A percentile compares a stretch with the other conserved stretches of the same genome.
Evolutionary conservation across 2,113 vertebrate species (phyloP).

Genomic region (Oophaga pumilio): DNA sequence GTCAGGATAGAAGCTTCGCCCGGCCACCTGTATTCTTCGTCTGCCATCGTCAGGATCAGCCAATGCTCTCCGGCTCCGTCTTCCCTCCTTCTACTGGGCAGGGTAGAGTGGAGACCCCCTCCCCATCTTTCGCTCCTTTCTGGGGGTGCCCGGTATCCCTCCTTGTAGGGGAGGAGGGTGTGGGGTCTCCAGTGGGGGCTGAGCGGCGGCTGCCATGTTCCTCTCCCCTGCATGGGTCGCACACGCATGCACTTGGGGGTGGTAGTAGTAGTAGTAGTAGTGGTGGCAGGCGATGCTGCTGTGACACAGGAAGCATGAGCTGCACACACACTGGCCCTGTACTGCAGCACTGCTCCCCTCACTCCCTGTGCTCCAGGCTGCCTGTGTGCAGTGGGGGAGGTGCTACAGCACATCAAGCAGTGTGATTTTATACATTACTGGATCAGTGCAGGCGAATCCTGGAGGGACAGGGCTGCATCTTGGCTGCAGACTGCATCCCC

Average conservation of each 20-base stretch:
- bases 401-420: slow-evolving; percentile 70
- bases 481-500: slow-evolving; percentile 30
- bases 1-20: background rate
- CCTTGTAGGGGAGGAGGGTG: background rate
- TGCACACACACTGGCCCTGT: slow-evolving; percentile 56
- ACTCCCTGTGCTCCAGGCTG: slow-evolving; percentile 69
- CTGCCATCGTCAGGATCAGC: background rate
- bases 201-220: background rate
- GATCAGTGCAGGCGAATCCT: slow-evolving; percentile 73
- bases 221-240: background rate
- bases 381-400: slow-evolving; percentile 71
- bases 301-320: background rate
- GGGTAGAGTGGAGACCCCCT: background rate
- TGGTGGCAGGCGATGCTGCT: background rate
- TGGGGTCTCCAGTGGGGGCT: background rate
- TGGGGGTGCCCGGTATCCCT: background rate
- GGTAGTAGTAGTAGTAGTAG: slow-evolving; percentile 5
- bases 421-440: slow-evolving; percentile 76
- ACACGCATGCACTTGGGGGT: background rate
- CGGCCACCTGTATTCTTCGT: background rate
- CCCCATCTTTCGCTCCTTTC: background rate
- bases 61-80: background rate
- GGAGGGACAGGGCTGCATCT: slow-evolving; percentile 70
- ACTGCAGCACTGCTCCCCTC: slow-evolving; percentile 84
- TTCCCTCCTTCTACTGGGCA: background rate